Conservation (phyloP, 2,797 vertebrate genomes). For the Lagorchestes hirsutus region DNA sequence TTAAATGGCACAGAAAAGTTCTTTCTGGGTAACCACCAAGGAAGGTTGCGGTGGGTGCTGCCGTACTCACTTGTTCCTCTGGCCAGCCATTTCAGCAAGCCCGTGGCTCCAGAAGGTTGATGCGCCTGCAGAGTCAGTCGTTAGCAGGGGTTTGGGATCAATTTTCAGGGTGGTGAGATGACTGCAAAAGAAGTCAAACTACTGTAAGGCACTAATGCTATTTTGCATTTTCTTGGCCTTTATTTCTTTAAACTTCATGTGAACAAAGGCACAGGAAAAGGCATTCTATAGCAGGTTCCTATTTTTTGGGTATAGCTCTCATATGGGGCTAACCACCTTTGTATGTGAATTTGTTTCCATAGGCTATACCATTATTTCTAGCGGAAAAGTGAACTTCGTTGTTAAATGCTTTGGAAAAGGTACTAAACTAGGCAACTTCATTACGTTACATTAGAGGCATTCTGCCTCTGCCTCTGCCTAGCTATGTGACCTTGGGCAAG, state of each 20-base stretch:
- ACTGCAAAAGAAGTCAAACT: constrained; percentile 83
- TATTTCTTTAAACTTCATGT: not conserved
- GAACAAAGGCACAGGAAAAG: not conserved
- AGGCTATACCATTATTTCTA: not conserved
- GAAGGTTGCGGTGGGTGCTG: not conserved
- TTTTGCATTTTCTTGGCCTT: constrained; percentile 27
- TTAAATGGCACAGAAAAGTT: not conserved
- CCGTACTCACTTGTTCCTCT: constrained; percentile 96
- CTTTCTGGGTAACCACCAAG: not conserved
- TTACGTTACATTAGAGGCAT: not conserved
- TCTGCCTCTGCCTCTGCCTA: not conserved
- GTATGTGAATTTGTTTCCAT: no score
- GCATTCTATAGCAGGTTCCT: not conserved
- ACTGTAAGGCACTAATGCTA: not conserved
- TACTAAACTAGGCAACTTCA: not conserved
- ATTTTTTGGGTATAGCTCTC: not conserved
- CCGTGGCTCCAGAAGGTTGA: constrained; percentile 93
- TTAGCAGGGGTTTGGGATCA: constrained; percentile 92
- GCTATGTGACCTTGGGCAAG: not conserved
- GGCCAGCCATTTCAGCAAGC: constrained; percentile 95
- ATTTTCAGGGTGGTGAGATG: constrained; percentile 96
- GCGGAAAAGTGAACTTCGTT: not conserved
- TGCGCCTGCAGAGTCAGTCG: constrained; percentile 86
- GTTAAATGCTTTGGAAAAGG: not conserved
- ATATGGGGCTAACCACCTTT: not conserved